Conservation (phyloP, 2,888 invertebrate genomes). For the Anorthoa munda region DNA sequence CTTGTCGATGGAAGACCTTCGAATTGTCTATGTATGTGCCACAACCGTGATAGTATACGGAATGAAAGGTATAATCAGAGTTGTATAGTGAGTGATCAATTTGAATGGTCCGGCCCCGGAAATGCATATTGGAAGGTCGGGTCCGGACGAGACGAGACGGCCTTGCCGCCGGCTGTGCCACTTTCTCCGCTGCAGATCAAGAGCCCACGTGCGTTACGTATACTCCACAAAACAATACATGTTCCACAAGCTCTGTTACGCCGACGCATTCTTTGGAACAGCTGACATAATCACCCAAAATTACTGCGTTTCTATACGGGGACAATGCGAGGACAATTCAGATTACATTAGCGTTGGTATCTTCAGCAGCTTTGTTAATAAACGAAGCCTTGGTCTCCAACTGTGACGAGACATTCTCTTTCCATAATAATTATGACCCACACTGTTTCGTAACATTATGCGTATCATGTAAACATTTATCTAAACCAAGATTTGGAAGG, state of each 20-base stretch:
- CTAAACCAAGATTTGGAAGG: slow-evolving; percentile 40
- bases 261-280: slow-evolving; percentile 83
- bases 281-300: slow-evolving; percentile 87
- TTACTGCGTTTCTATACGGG: slow-evolving; percentile 80
- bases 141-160: slow-evolving; percentile 84
- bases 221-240: slow-evolving; percentile 80
- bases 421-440: slow-evolving; percentile 78
- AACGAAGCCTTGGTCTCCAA: slow-evolving; percentile 84
- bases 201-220: slow-evolving; percentile 85
- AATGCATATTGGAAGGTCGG: slow-evolving; percentile 84
- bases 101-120: slow-evolving; percentile 80
- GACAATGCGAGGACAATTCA: slow-evolving; percentile 82
- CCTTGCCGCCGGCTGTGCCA: slow-evolving; percentile 89
- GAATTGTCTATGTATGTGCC: slow-evolving; percentile 31
- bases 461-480: slow-evolving; percentile 60
- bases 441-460: slow-evolving; percentile 76
- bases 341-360: slow-evolving; percentile 74
- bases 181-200: slow-evolving; percentile 84
- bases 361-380: slow-evolving; percentile 81
- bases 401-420: slow-evolving; percentile 83
- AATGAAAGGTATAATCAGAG: slow-evolving; percentile 12
- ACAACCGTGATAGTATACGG: slow-evolving; percentile 11
- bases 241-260: slow-evolving; percentile 79
- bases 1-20: slow-evolving; percentile 68
- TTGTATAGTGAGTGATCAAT: slow-evolving; percentile 36